Evolutionary conservation across 2,888 invertebrate species (phyloP).

Genomic region (Drosophila stalkeri): DNA sequence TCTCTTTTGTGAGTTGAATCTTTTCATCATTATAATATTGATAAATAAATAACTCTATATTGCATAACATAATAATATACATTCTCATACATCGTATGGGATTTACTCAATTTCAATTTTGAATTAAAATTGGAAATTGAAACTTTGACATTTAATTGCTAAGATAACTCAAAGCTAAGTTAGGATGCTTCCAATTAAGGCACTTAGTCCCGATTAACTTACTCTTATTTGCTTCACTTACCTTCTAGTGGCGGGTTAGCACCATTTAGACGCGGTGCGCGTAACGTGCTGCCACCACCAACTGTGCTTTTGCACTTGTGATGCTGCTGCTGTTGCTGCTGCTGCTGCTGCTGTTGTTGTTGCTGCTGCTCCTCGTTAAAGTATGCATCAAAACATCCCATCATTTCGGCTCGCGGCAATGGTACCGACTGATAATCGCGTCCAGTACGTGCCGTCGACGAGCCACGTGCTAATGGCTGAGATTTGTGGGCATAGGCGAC

Average conservation of each 20-base stretch:
- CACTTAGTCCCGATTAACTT: background rate
- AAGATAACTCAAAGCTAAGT: background rate
- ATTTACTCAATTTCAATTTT: too few species aligned
- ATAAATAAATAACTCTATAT: background rate
- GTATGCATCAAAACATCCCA: conserved; percentile 90
- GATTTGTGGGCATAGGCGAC: conserved; percentile 84
- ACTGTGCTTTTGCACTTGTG: conserved; percentile 64
- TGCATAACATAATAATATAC: too few species aligned
- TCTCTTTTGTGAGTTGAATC: background rate
- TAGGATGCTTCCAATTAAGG: background rate
- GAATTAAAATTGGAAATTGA: too few species aligned
- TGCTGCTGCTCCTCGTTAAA: conserved; percentile 88
- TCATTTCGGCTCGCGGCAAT: conserved; percentile 89
- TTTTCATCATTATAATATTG: background rate
- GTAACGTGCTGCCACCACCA: conserved; percentile 56
- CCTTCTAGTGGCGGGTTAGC: conserved; percentile 85
- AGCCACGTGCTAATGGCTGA: conserved; percentile 14
- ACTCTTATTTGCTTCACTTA: conserved; percentile 44
- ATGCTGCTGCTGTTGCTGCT: conserved; percentile 51
- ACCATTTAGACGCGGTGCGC: conserved; percentile 81
- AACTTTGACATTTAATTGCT: background rate
- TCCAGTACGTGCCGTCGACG: conserved; percentile 40
- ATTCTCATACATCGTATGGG: too few species aligned
- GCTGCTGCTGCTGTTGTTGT: conserved; percentile 82
- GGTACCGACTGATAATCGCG: conserved; percentile 84